Base-by-base conservation (phyloP, 1,140 invertebrate genomes). In the Procambarus clarkii region DNA sequence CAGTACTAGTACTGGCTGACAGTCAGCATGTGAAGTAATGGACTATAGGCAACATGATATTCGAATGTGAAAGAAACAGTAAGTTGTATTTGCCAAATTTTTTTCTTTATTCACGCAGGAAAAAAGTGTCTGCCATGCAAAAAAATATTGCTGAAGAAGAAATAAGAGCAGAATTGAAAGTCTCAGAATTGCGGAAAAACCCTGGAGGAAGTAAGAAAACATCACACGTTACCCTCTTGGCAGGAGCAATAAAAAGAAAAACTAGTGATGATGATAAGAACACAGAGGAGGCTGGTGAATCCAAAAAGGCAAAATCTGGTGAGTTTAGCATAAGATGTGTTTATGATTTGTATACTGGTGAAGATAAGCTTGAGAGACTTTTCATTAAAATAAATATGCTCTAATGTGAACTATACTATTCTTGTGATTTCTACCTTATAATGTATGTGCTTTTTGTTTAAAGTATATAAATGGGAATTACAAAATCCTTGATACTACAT, bases 71-170 rank as follows among this genome's bases (percentile, higher is more conserved):
- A 54, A 9, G 50, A 54, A 34, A 9, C 8, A 54, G 50, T 54
- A 54, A 54, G 13, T 54, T 54, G 13, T 54, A 13, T 9, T 8
- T 54, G 50, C 50, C 50, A 18, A 64, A 64, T 18, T 64, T 64
- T 64, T 64, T 64, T 54, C 13, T 34, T 21, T 74, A 34, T 34
- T 74, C 44, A 24, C 46, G 13, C 82, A 91, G 88, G 81, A 91
- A 85, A 84, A 91, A 91, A 64, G 88, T 91, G 18, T 84, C 88
- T 24, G 88, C 69, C n/a, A 91, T 85, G 88, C 88, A 91, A 46
- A 91, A 85, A 54, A 84, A 91, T 34, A 21, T 58, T 24, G 88
- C 71, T 0, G 88, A 91, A 21, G 88, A 91, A 44, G 88, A 91
- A 64, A 83, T 91, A 8, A 58, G 88, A 44, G 88, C 88, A 3